Conservation (phyloP, 2,113 vertebrate species). For the Tonatia bakeri region DNA sequence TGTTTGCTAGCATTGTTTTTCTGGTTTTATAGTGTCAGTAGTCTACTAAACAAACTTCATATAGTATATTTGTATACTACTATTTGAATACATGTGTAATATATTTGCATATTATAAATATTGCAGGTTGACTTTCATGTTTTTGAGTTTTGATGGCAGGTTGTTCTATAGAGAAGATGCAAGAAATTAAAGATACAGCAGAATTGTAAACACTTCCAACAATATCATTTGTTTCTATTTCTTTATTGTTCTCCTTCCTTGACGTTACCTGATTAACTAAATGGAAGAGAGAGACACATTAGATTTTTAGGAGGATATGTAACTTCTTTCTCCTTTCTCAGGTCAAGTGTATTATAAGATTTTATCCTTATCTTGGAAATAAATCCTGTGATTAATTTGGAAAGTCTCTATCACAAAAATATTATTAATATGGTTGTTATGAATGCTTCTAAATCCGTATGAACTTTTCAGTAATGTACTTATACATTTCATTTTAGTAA, state of each 20-base stretch:
- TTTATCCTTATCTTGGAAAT: neutral
- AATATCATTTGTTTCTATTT: neutral
- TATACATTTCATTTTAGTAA: constrained; percentile 4
- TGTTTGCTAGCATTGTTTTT: neutral
- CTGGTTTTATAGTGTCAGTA: neutral
- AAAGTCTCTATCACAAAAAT: neutral
- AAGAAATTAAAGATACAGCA: neutral
- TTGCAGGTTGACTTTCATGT: neutral
- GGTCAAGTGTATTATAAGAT: neutral
- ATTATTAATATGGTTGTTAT: neutral
- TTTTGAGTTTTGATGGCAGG: neutral
- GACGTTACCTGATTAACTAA: neutral
- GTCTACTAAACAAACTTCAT: neutral
- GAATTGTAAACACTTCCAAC: neutral
- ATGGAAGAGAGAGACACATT: neutral
- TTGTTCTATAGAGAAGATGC: neutral
- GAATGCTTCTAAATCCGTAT: neutral
- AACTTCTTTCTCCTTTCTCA: neutral
- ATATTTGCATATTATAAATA: neutral
- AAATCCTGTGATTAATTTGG: neutral
- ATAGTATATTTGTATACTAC: neutral
- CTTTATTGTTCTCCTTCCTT: neutral
- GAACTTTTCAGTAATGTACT: neutral
- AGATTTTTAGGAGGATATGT: neutral
- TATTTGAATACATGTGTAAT: neutral